A percentile compares a stretch with the other conserved stretches of the same genome.
Conservation (phyloP, 2,113 vertebrate species). For the Ptychochromis oligacanthus region DNA sequence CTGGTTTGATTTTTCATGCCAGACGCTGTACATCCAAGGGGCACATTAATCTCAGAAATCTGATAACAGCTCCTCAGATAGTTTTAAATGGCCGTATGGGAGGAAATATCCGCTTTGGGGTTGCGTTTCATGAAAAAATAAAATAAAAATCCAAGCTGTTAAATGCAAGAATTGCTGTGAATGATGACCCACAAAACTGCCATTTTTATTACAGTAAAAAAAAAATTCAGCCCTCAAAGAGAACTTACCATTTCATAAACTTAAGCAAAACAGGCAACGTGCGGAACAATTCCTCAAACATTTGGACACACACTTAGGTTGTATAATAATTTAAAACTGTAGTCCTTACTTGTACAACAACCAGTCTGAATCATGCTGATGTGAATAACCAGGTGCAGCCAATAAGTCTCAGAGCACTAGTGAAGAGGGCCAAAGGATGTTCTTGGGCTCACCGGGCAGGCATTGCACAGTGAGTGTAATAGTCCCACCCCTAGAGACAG, state of each 20-base stretch:
- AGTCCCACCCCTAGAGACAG: conserved; percentile 53
- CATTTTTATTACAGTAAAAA: not conserved
- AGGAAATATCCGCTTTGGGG: conserved; percentile 33
- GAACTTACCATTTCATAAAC: not conserved
- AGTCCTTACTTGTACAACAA: not conserved
- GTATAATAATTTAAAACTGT: not conserved
- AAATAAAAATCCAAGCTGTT: not conserved
- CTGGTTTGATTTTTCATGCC: conserved; percentile 52
- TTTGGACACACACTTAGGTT: not conserved
- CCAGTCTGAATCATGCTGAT: not conserved
- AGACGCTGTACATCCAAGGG: conserved; percentile 33
- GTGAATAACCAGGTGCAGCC: conserved; percentile 18
- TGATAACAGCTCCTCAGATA: conserved; percentile 53
- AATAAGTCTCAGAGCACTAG: not conserved
- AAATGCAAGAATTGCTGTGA: conserved; percentile 15
- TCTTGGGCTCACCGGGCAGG: conserved; percentile 16
- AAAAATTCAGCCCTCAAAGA: not conserved
- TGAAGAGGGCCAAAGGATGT: not conserved
- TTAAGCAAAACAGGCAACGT: not conserved
- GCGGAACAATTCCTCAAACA: not conserved
- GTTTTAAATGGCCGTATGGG: conserved; percentile 21
- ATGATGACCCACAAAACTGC: not conserved
- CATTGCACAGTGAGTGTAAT: conserved; percentile 32
- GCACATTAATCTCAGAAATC: conserved; percentile 58
- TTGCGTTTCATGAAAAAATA: conserved; percentile 21